Conservation (phyloP, 2,888 invertebrate species). For the Minunthozetes semirufus region DNA sequence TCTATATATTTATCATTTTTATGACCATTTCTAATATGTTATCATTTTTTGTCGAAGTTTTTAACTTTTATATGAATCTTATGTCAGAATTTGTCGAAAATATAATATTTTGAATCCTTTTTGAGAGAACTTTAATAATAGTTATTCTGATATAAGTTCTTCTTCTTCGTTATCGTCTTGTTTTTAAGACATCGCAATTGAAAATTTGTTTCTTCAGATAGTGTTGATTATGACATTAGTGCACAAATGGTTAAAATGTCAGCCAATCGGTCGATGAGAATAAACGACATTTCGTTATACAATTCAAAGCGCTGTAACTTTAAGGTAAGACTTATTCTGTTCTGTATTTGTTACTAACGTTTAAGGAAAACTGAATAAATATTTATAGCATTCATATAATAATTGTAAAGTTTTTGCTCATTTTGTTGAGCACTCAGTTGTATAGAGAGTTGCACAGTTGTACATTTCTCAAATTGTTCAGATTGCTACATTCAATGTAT, state of each 20-base stretch:
- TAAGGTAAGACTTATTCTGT: not conserved
- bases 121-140: not conserved
- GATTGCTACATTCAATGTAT: too few species aligned
- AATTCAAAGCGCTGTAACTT: conserved; percentile 18
- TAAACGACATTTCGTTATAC: conserved; percentile 2
- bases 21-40: conserved; percentile 6
- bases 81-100: not conserved
- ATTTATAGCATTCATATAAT: conserved; percentile 5
- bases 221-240: conserved; percentile 16
- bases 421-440: too few species aligned
- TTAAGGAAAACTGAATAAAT: conserved; percentile 1
- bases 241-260: conserved; percentile 10
- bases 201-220: not conserved
- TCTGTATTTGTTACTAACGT: not conserved
- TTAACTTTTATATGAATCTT: not conserved
- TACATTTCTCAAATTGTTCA: too few species aligned
- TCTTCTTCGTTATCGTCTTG: not conserved
- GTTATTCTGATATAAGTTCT: not conserved
- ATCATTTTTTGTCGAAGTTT: not conserved
- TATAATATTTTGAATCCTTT: not conserved
- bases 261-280: not conserved
- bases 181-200: not conserved
- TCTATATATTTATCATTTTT: conserved; percentile 20
- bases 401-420: not conserved
- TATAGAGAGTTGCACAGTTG: too few species aligned